Evolutionary conservation across 2,797 vertebrate genomes (phyloP).

Genomic region (Sitta carolinensis): DNA sequence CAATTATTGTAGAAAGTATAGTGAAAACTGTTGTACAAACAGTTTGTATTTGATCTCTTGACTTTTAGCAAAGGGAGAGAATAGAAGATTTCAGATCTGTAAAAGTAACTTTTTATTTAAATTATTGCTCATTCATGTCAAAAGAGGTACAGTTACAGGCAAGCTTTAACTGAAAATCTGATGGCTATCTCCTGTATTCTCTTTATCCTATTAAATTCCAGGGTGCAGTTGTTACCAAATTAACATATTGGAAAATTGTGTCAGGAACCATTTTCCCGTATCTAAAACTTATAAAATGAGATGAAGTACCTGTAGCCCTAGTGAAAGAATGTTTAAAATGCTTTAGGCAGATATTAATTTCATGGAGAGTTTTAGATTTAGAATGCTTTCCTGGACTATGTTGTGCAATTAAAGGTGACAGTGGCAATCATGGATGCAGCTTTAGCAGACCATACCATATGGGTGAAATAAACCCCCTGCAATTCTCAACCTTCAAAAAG

Average conservation of each 20-base stretch:
- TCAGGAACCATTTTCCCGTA: neutral
- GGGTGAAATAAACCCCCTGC: neutral
- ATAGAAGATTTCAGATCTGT: neutral
- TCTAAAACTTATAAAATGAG: neutral
- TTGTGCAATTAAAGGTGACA: neutral
- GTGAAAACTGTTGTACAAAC: neutral
- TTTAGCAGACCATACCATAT: neutral
- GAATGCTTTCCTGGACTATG: neutral
- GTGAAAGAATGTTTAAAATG: neutral
- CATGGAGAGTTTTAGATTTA: neutral
- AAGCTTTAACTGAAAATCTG: neutral
- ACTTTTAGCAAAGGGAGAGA: neutral
- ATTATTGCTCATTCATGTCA: neutral
- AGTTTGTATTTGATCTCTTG: neutral
- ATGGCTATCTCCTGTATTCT: neutral
- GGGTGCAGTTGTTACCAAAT: neutral
- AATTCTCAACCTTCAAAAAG: neutral
- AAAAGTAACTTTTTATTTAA: neutral
- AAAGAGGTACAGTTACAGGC: neutral
- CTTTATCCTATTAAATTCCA: neutral
- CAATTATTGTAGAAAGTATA: neutral
- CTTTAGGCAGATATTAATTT: neutral
- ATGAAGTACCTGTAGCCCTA: neutral
- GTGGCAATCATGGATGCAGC: neutral
- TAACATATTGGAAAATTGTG: neutral